A percentile compares a stretch with the other conserved stretches of the same genome.
These are phyloP conservation scores for Campoletis raptor DNA, from an alignment of 2,888 invertebrate species.

Conservation along the genomic window DNA sequence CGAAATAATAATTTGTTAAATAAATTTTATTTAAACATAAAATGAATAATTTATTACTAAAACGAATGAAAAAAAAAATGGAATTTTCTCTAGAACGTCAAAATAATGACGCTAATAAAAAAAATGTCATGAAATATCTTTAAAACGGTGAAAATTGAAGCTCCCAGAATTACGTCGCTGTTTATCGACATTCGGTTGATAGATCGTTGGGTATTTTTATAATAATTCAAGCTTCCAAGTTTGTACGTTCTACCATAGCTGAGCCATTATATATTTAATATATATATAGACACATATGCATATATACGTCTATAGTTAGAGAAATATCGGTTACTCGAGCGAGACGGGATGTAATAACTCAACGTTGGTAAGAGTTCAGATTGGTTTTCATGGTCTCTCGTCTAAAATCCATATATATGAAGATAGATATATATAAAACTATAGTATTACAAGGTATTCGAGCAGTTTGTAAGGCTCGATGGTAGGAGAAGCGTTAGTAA, in stretches of 20 bases:
- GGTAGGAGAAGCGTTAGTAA: constrained; percentile 38
- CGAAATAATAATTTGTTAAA: neutral
- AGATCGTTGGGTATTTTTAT: constrained; percentile 66
- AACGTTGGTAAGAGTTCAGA: constrained; percentile 66
- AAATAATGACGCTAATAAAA: constrained; percentile 27
- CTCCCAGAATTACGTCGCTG: constrained; percentile 63
- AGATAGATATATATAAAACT: constrained; percentile 8
- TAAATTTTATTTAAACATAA: neutral
- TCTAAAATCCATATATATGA: constrained; percentile 20
- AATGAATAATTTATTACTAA: neutral
- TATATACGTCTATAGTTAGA: constrained; percentile 5
- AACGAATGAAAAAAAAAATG: neutral
- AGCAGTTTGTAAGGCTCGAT: constrained; percentile 28
- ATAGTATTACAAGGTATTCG: constrained; percentile 32
- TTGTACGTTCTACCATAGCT: constrained; percentile 6
- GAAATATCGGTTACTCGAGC: constrained; percentile 62
- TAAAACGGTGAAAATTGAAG: constrained; percentile 53
- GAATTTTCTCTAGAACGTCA: neutral
- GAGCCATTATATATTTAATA: constrained; percentile 7
- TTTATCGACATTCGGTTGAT: constrained; percentile 67
- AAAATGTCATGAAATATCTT: constrained; percentile 44
- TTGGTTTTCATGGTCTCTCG: constrained; percentile 65
- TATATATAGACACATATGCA: neutral
- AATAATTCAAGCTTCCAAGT: constrained; percentile 59
- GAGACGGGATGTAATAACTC: constrained; percentile 59